Percentiles rank a stretch among this genome's conserved stretches.
Conservation (phyloP, 2,888 invertebrate genomes). For the Arge pagana region DNA sequence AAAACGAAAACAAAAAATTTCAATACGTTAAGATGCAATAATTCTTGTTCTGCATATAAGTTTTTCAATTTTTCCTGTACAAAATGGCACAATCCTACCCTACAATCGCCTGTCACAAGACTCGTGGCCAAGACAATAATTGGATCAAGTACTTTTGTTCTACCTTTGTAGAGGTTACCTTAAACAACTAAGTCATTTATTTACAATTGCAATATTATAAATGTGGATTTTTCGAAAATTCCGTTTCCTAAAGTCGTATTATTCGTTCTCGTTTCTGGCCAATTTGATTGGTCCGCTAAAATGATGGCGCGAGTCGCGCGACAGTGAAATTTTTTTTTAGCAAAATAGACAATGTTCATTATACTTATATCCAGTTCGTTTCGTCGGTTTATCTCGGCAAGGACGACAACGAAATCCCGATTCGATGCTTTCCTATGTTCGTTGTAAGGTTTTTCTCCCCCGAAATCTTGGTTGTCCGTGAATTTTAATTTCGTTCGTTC, state of each 20-base stretch:
- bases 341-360: too few species aligned
- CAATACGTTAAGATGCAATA: background rate
- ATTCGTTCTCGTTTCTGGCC: conserved; percentile 33
- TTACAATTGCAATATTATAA: conserved; percentile 39
- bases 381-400: too few species aligned
- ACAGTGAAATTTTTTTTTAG: too few species aligned
- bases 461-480: too few species aligned
- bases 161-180: conserved; percentile 35
- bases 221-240: conserved; percentile 33
- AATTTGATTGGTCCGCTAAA: conserved; percentile 46
- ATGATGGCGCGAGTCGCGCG: conserved; percentile 36
- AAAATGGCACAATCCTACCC: conserved; percentile 56
- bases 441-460: too few species aligned
- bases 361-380: too few species aligned
- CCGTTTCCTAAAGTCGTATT: too few species aligned
- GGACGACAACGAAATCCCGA: too few species aligned
- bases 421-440: too few species aligned
- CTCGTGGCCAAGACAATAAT: conserved; percentile 20
- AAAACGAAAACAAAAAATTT: background rate
- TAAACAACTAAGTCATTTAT: conserved; percentile 38
- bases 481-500: too few species aligned
- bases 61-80: conserved; percentile 42
- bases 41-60: conserved; percentile 25
- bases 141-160: conserved; percentile 47
- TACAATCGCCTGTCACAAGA: conserved; percentile 28